Base-by-base conservation (phyloP, 2,888 invertebrate species). In the Yponomeuta evonymella region DNA sequence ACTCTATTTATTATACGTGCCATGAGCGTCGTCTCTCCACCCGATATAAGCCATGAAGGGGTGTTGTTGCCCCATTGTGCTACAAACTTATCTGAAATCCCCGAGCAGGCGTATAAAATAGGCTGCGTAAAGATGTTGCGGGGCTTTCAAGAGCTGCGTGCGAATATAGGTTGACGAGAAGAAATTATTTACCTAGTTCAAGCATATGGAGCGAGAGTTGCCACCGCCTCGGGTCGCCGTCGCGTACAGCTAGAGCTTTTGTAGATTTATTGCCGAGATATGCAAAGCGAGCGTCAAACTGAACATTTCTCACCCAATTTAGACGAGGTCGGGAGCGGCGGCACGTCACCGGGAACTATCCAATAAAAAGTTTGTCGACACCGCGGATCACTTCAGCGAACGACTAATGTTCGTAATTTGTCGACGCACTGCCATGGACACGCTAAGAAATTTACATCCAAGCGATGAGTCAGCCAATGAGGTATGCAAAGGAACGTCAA, bases 271-370 rank as follows among this genome's bases (percentile, higher is more conserved):
- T 79, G 79, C 75, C 70, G 72, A 77, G 83, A 86, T 84, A 87
- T 86, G 84, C 83, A 84, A 86, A 86, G 78, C 77, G 77, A 76
- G 76, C 79, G 79, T 82, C 85, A 82, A 83, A 82, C 79, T 73
- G 77, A 78, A 78, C 79, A 84, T 86, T 87, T 86, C 82, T 87
- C 85, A 83, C 83, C 83, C 79, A 86, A 84, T 86, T 86, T 83
- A 81, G 75, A 81, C 74, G 76, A 81, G 76, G 79, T 78, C 76
- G 67, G 74, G 75, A 76, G 75, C 75, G 73, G 77, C 75, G 74
- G 75, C 78, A 73, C 76, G 74, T 74, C 75, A 74, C 73, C 74
- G 76, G 73, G 73, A 81, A 78, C 79, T 79, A 78, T 81, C 76
- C 74, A 79, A 82, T 79, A 83, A 83, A 84, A 84, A 83, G 79